Conservation (phyloP, 2,888 invertebrate genomes). For the Phengaris arion region DNA sequence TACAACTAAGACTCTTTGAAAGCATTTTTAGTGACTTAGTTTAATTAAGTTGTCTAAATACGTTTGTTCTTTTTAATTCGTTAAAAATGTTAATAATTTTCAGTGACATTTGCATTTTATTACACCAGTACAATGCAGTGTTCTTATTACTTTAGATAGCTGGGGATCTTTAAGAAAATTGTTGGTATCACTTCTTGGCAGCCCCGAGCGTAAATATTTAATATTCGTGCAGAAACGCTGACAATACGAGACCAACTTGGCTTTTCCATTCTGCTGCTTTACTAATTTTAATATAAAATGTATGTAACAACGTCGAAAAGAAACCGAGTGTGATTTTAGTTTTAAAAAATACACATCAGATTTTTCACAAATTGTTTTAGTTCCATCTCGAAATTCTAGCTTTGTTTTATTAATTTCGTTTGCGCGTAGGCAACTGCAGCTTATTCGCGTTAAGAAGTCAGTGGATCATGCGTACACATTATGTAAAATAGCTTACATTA, state of each 20-base stretch:
- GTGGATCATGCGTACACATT: too few species aligned
- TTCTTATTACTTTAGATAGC: conserved; percentile 23
- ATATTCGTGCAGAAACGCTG: conserved; percentile 26
- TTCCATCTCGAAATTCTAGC: neutral
- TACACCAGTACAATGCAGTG: conserved; percentile 25
- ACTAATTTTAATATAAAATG: conserved; percentile 22
- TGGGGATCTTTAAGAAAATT: conserved; percentile 25
- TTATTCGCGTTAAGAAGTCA: too few species aligned
- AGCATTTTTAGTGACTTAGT: neutral
- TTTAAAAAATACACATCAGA: neutral
- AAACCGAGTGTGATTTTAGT: neutral
- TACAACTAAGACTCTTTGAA: neutral
- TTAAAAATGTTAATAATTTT: conserved; percentile 21
- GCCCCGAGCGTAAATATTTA: conserved; percentile 26
- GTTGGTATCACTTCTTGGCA: conserved; percentile 29
- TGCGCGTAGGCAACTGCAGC: neutral
- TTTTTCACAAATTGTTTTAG: neutral
- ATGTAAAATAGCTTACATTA: too few species aligned
- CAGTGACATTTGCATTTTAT: conserved; percentile 23
- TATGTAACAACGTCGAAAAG: neutral
- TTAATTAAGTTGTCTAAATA: conserved; percentile 1
- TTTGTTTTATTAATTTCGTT: neutral
- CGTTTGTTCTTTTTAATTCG: conserved; percentile 3
- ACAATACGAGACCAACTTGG: conserved; percentile 28
- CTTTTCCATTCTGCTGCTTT: conserved; percentile 13